Conservation (phyloP, 2,113 vertebrate genomes). For the Cariama cristata region DNA sequence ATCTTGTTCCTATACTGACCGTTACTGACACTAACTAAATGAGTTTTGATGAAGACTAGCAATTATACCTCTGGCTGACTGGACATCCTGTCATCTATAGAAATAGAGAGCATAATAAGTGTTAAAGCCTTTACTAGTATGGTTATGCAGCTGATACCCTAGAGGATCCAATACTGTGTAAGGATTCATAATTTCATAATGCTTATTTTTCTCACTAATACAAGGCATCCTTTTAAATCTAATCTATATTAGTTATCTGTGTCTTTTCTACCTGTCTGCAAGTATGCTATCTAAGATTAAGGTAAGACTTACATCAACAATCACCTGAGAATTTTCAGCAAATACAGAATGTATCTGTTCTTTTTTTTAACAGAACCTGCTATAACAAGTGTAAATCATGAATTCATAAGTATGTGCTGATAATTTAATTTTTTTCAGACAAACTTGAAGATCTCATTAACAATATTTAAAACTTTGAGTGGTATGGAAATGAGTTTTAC, state of each 20-base stretch:
- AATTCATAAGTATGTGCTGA: background rate
- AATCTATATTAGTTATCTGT: background rate
- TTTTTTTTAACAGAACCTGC: background rate
- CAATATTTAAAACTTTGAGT: background rate
- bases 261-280: background rate
- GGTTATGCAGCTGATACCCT: background rate
- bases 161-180: background rate
- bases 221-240: background rate
- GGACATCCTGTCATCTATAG: background rate
- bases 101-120: background rate
- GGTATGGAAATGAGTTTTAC: background rate
- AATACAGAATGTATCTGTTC: background rate
- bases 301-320: background rate
- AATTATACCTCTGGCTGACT: background rate
- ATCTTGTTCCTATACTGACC: background rate
- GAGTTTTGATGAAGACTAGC: background rate
- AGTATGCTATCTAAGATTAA: background rate
- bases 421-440: background rate
- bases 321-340: background rate
- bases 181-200: background rate
- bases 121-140: background rate
- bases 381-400: background rate
- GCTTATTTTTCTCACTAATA: background rate
- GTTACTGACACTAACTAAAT: background rate
- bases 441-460: background rate